Evolutionary conservation across 2,888 invertebrate genomes (phyloP), one percentile per base, ranked within the genome.

Genomic region (Lepas anatifera): DNA sequence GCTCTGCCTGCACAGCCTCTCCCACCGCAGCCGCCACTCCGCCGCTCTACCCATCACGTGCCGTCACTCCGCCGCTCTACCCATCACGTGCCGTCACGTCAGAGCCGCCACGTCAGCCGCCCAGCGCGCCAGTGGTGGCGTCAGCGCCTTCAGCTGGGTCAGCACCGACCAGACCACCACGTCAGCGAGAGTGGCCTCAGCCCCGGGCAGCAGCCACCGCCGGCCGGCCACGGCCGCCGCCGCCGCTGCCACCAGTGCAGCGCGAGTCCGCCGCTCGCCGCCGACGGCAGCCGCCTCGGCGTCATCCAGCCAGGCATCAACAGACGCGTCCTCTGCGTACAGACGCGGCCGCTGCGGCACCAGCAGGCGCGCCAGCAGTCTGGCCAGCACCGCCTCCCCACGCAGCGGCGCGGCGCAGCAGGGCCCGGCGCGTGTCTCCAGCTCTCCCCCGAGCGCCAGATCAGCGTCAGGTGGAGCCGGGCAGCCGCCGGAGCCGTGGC

Each of bases 311-410:
- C 64, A 64, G 22, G 1, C 39, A 39, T 64, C 64, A 8, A 39
- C 64, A 22, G 64, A 37, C 37, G 64, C 3, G 64, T 39, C 13
- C 37, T 64, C 64, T 37, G 37, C 64, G 64, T 39, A 64, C 22
- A 64, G 25, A 4, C n/a, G 64, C n/a, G 37, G 39, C 39, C 64
- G 64, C 64, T 39, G 39, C 37, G 39, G 37, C 37, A 39, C 25
- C 64, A 64, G 64, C 25, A 37, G 64, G 11, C 64, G 64, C 25
- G 64, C 64, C 64, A 64, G 64, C 39, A 64, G 39, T 1, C 64
- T 37, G 13, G 37, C 37, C 22, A 27, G 37, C 3, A 22, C 25
- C n/a, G 39, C 64, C 64, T 64, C 64, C 25, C 64, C 64, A 1
- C 25, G 64, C 37, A 64, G 37, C 37, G n/a, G 64, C 37, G 39